Percentiles rank a stretch among this genome's conserved stretches.
Conservation (phyloP, 2,888 invertebrate species). For the Drosophila nr. fundita region DNA sequence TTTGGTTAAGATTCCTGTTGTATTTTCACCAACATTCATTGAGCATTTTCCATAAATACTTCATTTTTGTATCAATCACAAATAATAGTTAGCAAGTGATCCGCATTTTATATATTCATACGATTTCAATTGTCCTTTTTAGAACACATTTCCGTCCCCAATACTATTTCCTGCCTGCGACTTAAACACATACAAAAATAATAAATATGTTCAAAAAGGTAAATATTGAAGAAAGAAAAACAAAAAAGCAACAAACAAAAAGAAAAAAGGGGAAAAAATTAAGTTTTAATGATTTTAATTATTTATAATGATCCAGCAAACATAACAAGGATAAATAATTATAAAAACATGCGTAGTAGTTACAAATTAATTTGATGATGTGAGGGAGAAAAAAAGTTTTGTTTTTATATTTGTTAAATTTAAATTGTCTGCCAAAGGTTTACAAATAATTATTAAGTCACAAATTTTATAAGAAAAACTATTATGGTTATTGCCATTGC, state of each 20-base stretch:
- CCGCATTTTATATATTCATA: conserved; percentile 31
- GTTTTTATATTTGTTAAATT: no score
- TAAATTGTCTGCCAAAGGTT: no score
- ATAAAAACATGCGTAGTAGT: conserved; percentile 67
- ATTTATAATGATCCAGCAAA: conserved; percentile 57
- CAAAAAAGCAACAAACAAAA: neutral
- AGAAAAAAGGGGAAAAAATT: conserved; percentile 42
- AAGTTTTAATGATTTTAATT: conserved; percentile 67
- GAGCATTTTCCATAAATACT: conserved; percentile 64
- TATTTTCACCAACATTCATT: conserved; percentile 13
- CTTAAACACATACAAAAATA: conserved; percentile 28
- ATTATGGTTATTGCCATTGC: neutral
- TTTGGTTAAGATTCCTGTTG: neutral
- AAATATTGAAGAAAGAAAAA: conserved; percentile 12
- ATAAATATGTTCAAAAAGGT: conserved; percentile 47
- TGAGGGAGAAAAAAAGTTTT: no score
- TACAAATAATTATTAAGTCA: no score
- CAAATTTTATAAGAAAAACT: neutral
- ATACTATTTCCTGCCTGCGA: conserved; percentile 19
- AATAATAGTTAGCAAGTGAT: conserved; percentile 65
- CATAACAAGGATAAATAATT: conserved; percentile 49
- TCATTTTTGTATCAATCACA: conserved; percentile 57
- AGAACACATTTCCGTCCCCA: conserved; percentile 30
- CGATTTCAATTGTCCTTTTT: conserved; percentile 3
- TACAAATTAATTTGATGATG: conserved; percentile 70